Conservation (phyloP, 35 echinoderm and acorn worm species). For the Diadema setosum region DNA sequence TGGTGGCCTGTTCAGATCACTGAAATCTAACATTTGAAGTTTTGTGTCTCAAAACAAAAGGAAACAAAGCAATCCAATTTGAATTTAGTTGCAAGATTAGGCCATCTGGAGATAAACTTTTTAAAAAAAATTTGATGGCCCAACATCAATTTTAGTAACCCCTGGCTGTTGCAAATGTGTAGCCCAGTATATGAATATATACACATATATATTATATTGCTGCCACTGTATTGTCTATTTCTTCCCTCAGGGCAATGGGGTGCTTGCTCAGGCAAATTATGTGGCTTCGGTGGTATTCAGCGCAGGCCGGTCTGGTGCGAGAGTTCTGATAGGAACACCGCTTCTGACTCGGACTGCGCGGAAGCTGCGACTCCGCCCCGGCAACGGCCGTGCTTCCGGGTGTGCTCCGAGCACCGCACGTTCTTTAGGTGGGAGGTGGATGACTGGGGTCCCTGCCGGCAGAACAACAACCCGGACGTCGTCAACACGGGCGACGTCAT, state of each 20-base stretch:
- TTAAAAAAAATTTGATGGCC: too few relatives aligned
- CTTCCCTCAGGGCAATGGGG: slow-evolving; percentile 75
- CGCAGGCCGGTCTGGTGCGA: slow-evolving; percentile 39
- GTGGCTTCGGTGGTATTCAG: slow-evolving; percentile 58
- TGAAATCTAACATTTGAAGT: too few relatives aligned
- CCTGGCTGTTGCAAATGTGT: too few relatives aligned
- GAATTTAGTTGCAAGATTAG: too few relatives aligned
- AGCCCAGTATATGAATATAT: too few relatives aligned
- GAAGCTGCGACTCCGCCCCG: slow-evolving; percentile 2
- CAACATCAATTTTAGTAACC: too few relatives aligned
- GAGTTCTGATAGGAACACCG: slow-evolving; percentile 29
- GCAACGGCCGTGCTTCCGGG: slow-evolving; percentile 72
- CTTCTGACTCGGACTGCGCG: slow-evolving; percentile 29
- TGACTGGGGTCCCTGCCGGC: slow-evolving; percentile 70
- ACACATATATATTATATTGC: too few relatives aligned
- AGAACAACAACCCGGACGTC: background rate
- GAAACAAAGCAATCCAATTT: too few relatives aligned
- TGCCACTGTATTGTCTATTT: too few relatives aligned
- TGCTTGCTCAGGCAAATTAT: slow-evolving; percentile 48
- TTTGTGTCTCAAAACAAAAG: too few relatives aligned
- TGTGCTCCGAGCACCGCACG: slow-evolving; percentile 66
- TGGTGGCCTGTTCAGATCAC: too few relatives aligned
- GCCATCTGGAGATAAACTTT: too few relatives aligned
- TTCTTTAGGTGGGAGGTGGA: slow-evolving; percentile 83
- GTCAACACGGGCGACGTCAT: background rate